Evolutionary conservation across 1,140 invertebrate genomes (phyloP), one percentile per base, ranked within the genome.

Genomic region (Psix sp.): DNA sequence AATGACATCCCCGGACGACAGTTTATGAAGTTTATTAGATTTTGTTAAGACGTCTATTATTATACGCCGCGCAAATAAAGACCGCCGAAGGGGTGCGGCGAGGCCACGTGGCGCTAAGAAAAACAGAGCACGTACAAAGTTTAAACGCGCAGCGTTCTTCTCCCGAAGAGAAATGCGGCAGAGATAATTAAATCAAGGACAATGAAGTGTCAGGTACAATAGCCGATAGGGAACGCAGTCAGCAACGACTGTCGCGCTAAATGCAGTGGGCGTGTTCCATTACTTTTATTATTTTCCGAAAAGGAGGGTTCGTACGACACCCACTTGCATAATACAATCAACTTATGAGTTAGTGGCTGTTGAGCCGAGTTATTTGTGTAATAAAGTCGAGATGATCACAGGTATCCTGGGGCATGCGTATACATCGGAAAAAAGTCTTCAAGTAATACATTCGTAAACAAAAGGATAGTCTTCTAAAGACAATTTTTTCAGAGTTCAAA

Each of bases 11-110:
- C 57, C 40, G 76, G 70, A 63, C 33, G 63, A 40, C 68, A 78
- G 81, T 84, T 85, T 82, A 80, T 79, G 78, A 83, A 77, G 80
- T 85, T 86, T 86, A 85, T 86, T 86, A 82, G 75, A 86, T 85
- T 86, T 78, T 67, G 77, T 84, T 85, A 84, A 85, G 83, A 86
- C 79, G 76, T 54, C 80, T 83, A 81, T 84, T 83, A 85, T 86
- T 82, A 74, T 77, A 77, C 71, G 72, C 59, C 51, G 38, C 60
- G 68, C 80, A 84, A 84, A 84, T 84, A 83, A 85, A 74, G 80
- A 76, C n/a, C n/a, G 13, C 10, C 11, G n/a, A 9, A 13, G 36
- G 20, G 0, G 4, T 11, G n/a, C 9, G 43, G 13, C 38, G 15
- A 9, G 45, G 54, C 42, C 46, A 43, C 48, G 54, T 60, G 60